Base-by-base conservation (phyloP, 2,113 vertebrate genomes). In the Mus spicilegus region DNA sequence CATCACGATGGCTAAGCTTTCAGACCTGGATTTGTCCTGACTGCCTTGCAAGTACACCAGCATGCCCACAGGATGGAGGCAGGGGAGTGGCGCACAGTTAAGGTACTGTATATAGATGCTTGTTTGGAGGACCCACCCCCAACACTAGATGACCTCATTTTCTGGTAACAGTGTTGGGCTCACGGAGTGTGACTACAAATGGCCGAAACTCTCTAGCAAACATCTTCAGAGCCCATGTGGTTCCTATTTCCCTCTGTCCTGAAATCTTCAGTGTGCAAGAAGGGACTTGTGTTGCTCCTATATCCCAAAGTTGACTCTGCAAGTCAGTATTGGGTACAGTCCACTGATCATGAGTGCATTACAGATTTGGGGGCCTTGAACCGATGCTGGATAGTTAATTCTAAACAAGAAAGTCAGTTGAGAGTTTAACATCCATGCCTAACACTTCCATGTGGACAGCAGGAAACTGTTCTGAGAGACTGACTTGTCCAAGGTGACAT, bases 61-160 rank as follows among this genome's bases (percentile, higher is more conserved):
- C 36, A 24, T 11, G 30, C 81, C 82, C 51, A 28, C 39, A 36
- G 56, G 72, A 26, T 12, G 5, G 75, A 20, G 24, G n/a, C 0
- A 26, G 82, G 12, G n/a, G 17, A 8, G 0, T 4, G 26, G 30
- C 5, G 4, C 54, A 49, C 16, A 2, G 0, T 0, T 0, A 1
- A 0, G 28, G 14, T 5, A 28, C 16, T 76, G n/a, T 26, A 20
- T 77, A 33, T 26, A 26, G 75, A 54, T 2, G 28, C 61, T 6
- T 69, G 58, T 20, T 3, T n/a, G 13, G 11, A 1, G 2, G 24
- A 2, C 13, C n/a, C 33, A 42, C 49, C 33, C 73, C 42, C 4
- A 17, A 0, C 81, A 13, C 10, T 8, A 2, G 22, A 28, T 17
- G 0, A 26, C 54, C 4, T 61, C 49, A 9, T 39, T 42, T 42